These are phyloP conservation scores for Oscheius sp. DNA, from an alignment of 2,888 invertebrate species.

Conservation along the genomic window DNA sequence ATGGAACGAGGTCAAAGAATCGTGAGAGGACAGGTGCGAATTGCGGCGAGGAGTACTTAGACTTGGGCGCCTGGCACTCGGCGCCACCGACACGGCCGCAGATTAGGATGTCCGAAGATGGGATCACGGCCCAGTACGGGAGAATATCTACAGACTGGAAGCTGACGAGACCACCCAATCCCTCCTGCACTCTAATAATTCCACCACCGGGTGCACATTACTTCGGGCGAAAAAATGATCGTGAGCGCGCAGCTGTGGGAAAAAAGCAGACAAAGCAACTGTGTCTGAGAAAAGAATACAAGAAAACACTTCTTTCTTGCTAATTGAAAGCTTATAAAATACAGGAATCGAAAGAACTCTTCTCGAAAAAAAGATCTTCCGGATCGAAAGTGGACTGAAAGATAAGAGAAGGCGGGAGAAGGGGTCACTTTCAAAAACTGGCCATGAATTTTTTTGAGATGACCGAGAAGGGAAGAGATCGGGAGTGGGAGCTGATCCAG, in stretches of 20 bases:
- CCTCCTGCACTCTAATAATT: neutral
- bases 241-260: slow-evolving; percentile 9
- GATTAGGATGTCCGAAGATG: slow-evolving; percentile 36
- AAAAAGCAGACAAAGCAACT: slow-evolving; percentile 2
- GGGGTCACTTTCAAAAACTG: too few relatives aligned
- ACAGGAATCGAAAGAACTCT: too few relatives aligned
- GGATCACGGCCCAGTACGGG: slow-evolving; percentile 30
- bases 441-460: neutral
- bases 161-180: neutral
- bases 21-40: slow-evolving; percentile 33
- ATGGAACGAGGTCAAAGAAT: slow-evolving; percentile 33
- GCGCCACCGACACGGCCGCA: slow-evolving; percentile 33
- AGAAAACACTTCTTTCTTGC: too few relatives aligned
- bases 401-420: too few relatives aligned
- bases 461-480: slow-evolving; percentile 13
- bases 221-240: slow-evolving; percentile 9
- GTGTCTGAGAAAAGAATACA: too few relatives aligned
- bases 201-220: slow-evolving; percentile 3
- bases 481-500: slow-evolving; percentile 5
- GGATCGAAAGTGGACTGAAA: too few relatives aligned
- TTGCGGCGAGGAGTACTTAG: slow-evolving; percentile 32
- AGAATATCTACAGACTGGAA: neutral
- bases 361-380: too few relatives aligned
- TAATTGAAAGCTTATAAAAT: too few relatives aligned
- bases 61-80: slow-evolving; percentile 35